Conservation (phyloP, 2,888 invertebrate species). For the Operophtera brumata region DNA sequence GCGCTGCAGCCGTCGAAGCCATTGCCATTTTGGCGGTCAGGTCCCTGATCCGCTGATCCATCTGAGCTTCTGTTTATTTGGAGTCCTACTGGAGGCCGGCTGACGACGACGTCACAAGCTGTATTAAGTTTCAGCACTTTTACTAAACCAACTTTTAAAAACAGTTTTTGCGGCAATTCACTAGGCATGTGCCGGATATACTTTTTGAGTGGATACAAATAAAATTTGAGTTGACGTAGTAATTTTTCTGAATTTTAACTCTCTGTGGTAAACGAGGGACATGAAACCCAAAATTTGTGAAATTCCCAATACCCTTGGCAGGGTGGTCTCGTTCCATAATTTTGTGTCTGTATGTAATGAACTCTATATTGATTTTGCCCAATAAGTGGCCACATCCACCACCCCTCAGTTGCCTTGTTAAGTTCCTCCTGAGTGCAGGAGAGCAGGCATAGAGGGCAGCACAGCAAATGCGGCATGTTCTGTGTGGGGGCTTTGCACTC, state of each 20-base stretch:
- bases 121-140: slow-evolving; percentile 56
- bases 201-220: slow-evolving; percentile 28
- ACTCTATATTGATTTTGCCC: too few species aligned
- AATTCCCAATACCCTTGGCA: slow-evolving; percentile 81
- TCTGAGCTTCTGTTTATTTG: slow-evolving; percentile 35
- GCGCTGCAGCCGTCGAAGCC: slow-evolving; percentile 74
- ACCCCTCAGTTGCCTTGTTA: too few species aligned
- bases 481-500: too few species aligned
- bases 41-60: slow-evolving; percentile 87
- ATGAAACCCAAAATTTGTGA: slow-evolving; percentile 80
- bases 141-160: slow-evolving; percentile 53
- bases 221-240: slow-evolving; percentile 39
- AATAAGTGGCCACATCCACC: too few species aligned
- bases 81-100: slow-evolving; percentile 44
- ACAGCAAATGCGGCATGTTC: too few species aligned
- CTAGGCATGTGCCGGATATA: slow-evolving; percentile 3
- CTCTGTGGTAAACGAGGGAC: slow-evolving; percentile 66
- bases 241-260: slow-evolving; percentile 47
- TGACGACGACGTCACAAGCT: slow-evolving; percentile 26
- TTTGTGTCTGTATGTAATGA: too few species aligned
- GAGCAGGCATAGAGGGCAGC: too few species aligned
- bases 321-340: too few species aligned
- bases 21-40: slow-evolving; percentile 91
- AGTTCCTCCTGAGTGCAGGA: too few species aligned
- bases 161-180: slow-evolving; percentile 53